Evolutionary conservation across 2,888 invertebrate species (phyloP).

Genomic region (Coelopa pilipes): DNA sequence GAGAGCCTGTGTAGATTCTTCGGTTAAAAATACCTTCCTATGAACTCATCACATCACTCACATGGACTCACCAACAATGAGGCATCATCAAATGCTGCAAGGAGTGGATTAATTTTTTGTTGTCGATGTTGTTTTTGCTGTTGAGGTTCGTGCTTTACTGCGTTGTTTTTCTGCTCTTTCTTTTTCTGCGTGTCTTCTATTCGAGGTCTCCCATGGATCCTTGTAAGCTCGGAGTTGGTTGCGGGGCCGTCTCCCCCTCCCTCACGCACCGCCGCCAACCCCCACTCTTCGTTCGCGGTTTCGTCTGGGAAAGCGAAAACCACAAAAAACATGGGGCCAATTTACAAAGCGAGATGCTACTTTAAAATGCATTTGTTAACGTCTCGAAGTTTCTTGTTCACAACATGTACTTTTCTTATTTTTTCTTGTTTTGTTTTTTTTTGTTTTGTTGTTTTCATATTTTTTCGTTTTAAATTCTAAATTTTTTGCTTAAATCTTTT

Average conservation of each 20-base stretch:
- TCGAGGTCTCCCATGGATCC: neutral
- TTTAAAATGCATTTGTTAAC: slow-evolving; percentile 33
- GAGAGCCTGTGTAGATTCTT: too few species aligned
- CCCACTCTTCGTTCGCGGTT: neutral
- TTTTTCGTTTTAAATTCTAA: too few species aligned
- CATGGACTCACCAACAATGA: slow-evolving; percentile 20
- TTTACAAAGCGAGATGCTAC: slow-evolving; percentile 27
- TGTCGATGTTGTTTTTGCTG: neutral
- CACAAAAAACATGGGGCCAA: slow-evolving; percentile 35
- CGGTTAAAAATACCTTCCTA: neutral
- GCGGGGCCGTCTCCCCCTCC: neutral
- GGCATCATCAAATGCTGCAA: slow-evolving; percentile 24
- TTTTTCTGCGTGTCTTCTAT: neutral
- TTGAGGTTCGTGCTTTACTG: neutral
- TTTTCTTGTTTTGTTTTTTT: slow-evolving; percentile 1
- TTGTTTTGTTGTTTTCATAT: too few species aligned
- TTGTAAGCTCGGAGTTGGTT: neutral
- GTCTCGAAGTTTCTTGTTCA: neutral
- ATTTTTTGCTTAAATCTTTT: too few species aligned
- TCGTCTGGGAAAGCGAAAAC: slow-evolving; percentile 33
- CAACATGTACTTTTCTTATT: neutral
- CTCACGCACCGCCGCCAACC: too few species aligned
- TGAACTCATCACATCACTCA: slow-evolving; percentile 21
- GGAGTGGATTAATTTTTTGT: slow-evolving; percentile 21
- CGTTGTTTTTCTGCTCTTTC: neutral